Conservation (phyloP, 2,113 vertebrate species). For the Cebus imitator region DNA sequence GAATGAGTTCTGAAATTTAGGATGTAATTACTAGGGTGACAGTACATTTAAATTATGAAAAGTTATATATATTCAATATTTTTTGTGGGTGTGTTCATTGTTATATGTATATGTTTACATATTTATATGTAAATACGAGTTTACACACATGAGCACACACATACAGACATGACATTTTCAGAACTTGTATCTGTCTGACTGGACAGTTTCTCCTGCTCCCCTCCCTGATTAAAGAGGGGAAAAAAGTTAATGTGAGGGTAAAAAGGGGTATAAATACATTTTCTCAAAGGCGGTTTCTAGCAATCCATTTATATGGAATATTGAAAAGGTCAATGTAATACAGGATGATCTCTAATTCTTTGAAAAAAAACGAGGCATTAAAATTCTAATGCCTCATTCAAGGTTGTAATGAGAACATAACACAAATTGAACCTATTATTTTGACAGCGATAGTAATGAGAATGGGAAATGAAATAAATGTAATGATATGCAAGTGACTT, state of each 20-base stretch:
- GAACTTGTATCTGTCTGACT: background rate
- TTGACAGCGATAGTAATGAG: slow-evolving; percentile 80
- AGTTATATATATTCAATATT: background rate
- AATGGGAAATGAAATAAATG: slow-evolving; percentile 76
- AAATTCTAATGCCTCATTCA: slow-evolving; percentile 76
- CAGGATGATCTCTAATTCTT: slow-evolving; percentile 69
- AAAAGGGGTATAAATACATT: slow-evolving; percentile 46
- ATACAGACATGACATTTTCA: background rate
- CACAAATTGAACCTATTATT: slow-evolving; percentile 79
- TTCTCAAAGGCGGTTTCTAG: slow-evolving; percentile 52
- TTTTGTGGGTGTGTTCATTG: background rate
- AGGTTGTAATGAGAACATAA: slow-evolving; percentile 77
- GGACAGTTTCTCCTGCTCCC: slow-evolving; percentile 31
- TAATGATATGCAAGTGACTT: slow-evolving; percentile 66
- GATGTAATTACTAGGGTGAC: background rate
- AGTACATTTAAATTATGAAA: background rate
- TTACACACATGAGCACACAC: background rate
- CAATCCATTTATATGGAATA: slow-evolving; percentile 69
- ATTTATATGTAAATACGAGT: accelerated
- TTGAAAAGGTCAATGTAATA: slow-evolving; percentile 82
- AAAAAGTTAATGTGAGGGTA: background rate
- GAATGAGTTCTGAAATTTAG: background rate
- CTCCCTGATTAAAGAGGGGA: slow-evolving; percentile 38
- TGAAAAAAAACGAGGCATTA: slow-evolving; percentile 77
- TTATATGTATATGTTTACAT: accelerated